phyloP scores from a whole-genome alignment of 2,113 vertebrate genomes.

The Craseonycteris thonglongyai region DNA sequence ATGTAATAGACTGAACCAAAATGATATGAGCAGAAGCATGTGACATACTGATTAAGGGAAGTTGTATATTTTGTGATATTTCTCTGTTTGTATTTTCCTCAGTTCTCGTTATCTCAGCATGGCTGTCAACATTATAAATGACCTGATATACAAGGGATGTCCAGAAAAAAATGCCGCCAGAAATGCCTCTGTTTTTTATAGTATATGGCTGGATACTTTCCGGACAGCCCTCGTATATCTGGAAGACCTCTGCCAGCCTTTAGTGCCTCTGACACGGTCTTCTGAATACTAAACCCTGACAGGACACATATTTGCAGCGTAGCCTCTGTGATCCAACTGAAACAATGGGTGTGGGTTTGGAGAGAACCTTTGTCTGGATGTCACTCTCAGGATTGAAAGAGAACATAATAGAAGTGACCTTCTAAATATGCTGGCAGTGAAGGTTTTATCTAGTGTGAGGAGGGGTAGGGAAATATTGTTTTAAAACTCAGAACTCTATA shows the following conservation, averaged over 20 bases:
- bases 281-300: background rate
- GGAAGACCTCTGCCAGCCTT: background rate
- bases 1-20: background rate
- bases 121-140: background rate
- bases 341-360: background rate
- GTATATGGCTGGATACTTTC: no score
- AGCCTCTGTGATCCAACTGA: background rate
- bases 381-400: background rate
- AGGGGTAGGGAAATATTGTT: conserved; percentile 15
- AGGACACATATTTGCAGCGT: background rate
- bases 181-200: no score
- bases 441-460: background rate
- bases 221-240: no score
- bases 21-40: background rate
- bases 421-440: conserved; percentile 21
- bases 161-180: no score
- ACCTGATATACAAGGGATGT: background rate
- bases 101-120: background rate
- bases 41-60: background rate
- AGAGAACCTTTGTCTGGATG: background rate
- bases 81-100: background rate
- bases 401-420: conserved; percentile 15
- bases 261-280: background rate
- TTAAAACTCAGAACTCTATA: background rate
- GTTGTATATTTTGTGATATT: background rate